A percentile compares a stretch with the other conserved stretches of the same genome.
Evolutionary conservation across 2,888 invertebrate species (phyloP).

Genomic region (Erebia aethiops): DNA sequence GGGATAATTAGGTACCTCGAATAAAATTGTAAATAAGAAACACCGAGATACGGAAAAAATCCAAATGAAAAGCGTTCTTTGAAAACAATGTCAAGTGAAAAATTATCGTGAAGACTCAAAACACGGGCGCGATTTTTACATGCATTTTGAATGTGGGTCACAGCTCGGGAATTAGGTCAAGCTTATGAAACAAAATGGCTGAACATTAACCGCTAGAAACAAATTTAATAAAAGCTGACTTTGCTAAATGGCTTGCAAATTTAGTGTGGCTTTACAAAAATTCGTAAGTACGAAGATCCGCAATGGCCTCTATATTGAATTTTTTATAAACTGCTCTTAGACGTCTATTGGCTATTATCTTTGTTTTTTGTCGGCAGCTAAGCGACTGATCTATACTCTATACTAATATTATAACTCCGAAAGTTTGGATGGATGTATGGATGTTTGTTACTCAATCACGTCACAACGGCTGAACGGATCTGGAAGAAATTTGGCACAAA

Average conservation of each 20-base stretch:
- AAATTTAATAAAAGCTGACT: constrained; percentile 26
- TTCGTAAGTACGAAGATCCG: constrained; percentile 10
- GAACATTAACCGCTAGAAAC: constrained; percentile 25
- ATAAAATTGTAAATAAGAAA: background rate
- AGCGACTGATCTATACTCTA: too few species aligned
- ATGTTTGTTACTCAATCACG: too few species aligned
- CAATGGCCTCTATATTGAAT: too few species aligned
- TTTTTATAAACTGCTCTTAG: background rate
- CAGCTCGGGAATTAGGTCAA: constrained; percentile 18
- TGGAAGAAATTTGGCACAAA: too few species aligned
- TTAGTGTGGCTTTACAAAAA: constrained; percentile 19
- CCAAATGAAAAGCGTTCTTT: constrained; percentile 2
- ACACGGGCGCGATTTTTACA: constrained; percentile 16
- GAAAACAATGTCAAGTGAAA: constrained; percentile 21
- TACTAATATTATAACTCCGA: too few species aligned
- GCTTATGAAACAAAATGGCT: constrained; percentile 26
- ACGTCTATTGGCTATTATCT: background rate
- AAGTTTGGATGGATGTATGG: too few species aligned
- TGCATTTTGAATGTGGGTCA: constrained; percentile 24
- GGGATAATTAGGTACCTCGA: background rate
- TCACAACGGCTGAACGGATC: too few species aligned
- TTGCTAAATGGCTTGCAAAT: constrained; percentile 21
- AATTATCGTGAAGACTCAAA: constrained; percentile 16
- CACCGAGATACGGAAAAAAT: background rate
- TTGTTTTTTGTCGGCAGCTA: background rate